Conservation (phyloP, 2,113 vertebrate genomes). For the Cyanistes caeruleus region DNA sequence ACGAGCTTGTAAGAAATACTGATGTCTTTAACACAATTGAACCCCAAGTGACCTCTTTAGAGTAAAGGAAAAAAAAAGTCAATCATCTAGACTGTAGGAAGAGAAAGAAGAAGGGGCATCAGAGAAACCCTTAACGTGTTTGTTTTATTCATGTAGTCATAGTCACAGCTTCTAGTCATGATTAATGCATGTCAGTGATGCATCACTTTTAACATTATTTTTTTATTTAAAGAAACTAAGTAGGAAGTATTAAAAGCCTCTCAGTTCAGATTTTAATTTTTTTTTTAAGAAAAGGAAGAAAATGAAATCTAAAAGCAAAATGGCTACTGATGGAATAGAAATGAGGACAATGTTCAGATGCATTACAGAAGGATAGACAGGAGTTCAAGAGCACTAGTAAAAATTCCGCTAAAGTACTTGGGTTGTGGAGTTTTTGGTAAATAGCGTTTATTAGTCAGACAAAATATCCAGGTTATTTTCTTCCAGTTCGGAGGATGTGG, state of each 20-base stretch:
- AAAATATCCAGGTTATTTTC: neutral
- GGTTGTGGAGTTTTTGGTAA: neutral
- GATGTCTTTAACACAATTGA: neutral
- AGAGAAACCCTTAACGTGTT: neutral
- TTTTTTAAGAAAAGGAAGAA: neutral
- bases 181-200: slow-evolving; percentile 39
- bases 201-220: slow-evolving; percentile 13
- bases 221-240: slow-evolving; percentile 42
- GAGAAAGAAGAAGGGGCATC: neutral
- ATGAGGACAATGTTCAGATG: neutral
- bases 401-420: neutral
- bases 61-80: neutral
- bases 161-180: slow-evolving; percentile 36
- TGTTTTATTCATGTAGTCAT: slow-evolving; percentile 38
- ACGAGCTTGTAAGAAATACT: neutral
- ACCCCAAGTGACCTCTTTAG: neutral
- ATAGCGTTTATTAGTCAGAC: neutral
- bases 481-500: neutral
- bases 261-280: neutral
- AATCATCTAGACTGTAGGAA: neutral
- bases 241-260: slow-evolving; percentile 26
- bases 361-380: neutral
- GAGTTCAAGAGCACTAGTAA: neutral
- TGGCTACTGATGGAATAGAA: neutral
- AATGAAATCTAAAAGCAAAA: neutral